Conservation (phyloP, 2,888 invertebrate genomes). For the Mythimna lalbum region DNA sequence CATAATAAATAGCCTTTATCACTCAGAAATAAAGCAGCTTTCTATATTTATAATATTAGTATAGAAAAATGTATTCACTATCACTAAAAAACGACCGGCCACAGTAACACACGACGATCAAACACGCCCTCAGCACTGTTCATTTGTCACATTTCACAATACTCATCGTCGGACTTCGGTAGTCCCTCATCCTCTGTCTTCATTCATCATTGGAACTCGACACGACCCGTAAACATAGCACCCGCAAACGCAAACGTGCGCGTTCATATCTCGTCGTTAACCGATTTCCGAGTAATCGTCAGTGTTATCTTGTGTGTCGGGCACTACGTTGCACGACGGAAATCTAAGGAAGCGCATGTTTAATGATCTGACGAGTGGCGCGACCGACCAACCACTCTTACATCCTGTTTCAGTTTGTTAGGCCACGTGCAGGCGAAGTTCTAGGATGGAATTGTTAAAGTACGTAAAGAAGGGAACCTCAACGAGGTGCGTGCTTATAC, state of each 20-base stretch:
- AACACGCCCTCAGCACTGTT: neutral
- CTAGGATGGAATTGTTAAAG: too few species aligned
- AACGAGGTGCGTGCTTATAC: conserved; percentile 18
- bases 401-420: neutral
- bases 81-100: neutral
- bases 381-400: neutral
- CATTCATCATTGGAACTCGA: conserved; percentile 13
- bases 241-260: neutral
- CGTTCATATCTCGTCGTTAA: too few species aligned
- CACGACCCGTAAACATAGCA: neutral
- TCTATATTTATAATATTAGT: too few species aligned
- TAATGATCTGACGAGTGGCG: neutral
- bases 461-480: neutral
- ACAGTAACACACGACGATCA: neutral
- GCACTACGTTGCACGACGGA: neutral
- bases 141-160: conserved; percentile 6
- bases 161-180: neutral
- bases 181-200: neutral
- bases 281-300: conserved; percentile 1
- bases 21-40: too few species aligned
- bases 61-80: too few species aligned
- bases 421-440: neutral
- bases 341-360: conserved; percentile 1
- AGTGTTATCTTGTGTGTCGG: neutral
- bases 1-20: too few species aligned